Percentiles rank a stretch among this genome's conserved stretches.
phyloP scores from a whole-genome alignment of 2,113 vertebrate species.

The Gymnarchus niloticus region DNA sequence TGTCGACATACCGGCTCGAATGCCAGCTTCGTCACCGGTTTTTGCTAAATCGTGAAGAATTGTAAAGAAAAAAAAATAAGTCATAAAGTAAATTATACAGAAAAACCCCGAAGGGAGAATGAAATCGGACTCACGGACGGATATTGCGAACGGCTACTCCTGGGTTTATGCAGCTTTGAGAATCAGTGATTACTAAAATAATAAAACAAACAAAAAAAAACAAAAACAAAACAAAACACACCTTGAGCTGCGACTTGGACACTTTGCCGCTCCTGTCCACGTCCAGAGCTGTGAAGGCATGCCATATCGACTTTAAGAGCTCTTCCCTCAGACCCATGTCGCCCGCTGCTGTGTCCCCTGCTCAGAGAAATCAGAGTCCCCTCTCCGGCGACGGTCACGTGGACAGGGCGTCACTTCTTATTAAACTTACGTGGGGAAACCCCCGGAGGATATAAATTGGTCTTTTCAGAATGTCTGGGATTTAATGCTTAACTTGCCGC shows the following conservation, averaged over 20 bases:
- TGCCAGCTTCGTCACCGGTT: background rate
- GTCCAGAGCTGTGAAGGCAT: slow-evolving; percentile 79
- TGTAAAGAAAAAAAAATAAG: background rate
- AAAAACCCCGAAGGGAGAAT: background rate
- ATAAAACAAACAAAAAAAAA: background rate
- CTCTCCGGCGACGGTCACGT: background rate
- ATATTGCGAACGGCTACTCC: background rate
- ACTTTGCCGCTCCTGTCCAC: slow-evolving; percentile 82
- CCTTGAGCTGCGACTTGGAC: slow-evolving; percentile 86
- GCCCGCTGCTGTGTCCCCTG: background rate
- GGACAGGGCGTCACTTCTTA: no score
- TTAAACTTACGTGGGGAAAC: no score
- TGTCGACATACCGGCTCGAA: no score
- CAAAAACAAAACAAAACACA: slow-evolving; percentile 31
- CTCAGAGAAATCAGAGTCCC: no score
- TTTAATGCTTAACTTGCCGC: no score
- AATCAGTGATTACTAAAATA: background rate
- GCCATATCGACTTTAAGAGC: slow-evolving; percentile 82
- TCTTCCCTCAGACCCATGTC: slow-evolving; percentile 72
- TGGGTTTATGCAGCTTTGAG: background rate
- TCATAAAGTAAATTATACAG: background rate
- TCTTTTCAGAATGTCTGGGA: no score
- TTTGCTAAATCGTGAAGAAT: background rate
- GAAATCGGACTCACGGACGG: background rate
- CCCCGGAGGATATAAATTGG: no score